Evolutionary conservation across 2,113 vertebrate genomes (phyloP), one percentile per base, ranked within the genome.

Genomic region (Otis tarda): DNA sequence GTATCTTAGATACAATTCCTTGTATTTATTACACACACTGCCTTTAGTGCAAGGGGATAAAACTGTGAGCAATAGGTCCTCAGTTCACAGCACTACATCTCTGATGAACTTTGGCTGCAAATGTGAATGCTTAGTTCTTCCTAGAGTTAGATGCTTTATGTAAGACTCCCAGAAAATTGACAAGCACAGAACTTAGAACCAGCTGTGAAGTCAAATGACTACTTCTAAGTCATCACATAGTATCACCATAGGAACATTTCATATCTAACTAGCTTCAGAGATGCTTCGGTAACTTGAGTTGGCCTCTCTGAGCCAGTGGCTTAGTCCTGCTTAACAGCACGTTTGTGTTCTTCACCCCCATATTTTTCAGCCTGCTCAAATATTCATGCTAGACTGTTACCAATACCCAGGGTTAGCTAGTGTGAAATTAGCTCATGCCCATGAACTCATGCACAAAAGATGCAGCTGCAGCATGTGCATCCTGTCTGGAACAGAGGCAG

Each of bases 401-500:
- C 20, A 43, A 37, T 31, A 65, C 35, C 57, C 39, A 53, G 28
- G 28, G 56, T 77, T 56, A 75, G 52, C 31, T 31, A 30, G 15
- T 20, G 41, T 83, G 64, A 67, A 89, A 74, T 81, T 17, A 56
- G n/a, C 56, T 90, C 56, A 39, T 3, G 3, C 60, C 33, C 30
- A 19, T 91, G 91, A 93, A 91, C 87, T 89, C 69, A 53, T 14
- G 65, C 61, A 63, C 77, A 68, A 91, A 87, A 87, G 73, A 45
- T 22, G 69, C 81, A 90, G 68, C 86, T 94, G 83, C 76, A 79
- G 65, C 53, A 23, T 63, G 65, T 2, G 18, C 41, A 93, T 97
- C 89, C 96, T 94, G 81, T 73, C 65, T 53, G 65, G 61, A 94
- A 95, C 87, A 94, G 77, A 95, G 53, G 55, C 93, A 95, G 96